A percentile compares a stretch with the other conserved stretches of the same genome.
Evolutionary conservation across 2,888 invertebrate species (phyloP).

Genomic region (Cheilosia pagana): DNA sequence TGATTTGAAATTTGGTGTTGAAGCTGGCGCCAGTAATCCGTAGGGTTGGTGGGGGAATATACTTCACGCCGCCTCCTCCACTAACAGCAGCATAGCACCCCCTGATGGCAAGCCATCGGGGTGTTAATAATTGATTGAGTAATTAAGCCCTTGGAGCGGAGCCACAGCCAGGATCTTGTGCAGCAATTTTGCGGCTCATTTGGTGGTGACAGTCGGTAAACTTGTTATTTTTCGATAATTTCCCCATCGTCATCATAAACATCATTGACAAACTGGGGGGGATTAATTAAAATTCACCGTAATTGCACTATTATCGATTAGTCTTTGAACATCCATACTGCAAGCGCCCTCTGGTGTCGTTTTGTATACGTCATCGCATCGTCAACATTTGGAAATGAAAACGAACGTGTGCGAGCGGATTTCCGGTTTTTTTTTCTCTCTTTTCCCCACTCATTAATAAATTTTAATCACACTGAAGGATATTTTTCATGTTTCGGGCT

Average conservation of each 20-base stretch:
- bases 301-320: constrained; percentile 71
- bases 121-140: constrained; percentile 64
- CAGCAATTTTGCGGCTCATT: constrained; percentile 72
- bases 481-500: constrained; percentile 55
- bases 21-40: constrained; percentile 34
- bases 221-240: constrained; percentile 69
- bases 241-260: constrained; percentile 42
- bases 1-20: constrained; percentile 61
- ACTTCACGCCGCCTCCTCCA: too few relatives aligned
- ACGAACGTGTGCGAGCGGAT: neutral
- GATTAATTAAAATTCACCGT: constrained; percentile 71
- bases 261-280: constrained; percentile 33
- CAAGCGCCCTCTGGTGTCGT: neutral
- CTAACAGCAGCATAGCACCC: neutral
- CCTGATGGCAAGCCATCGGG: constrained; percentile 28
- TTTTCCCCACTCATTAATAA: constrained; percentile 19
- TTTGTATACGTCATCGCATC: neutral
- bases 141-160: constrained; percentile 49
- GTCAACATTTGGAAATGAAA: neutral
- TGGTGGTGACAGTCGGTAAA: constrained; percentile 45
- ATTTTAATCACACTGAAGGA: constrained; percentile 64
- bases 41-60: neutral
- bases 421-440: neutral
- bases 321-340: neutral
- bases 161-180: constrained; percentile 39